These are phyloP conservation scores for Lasius fuliginosus DNA, from an alignment of 2,888 invertebrate genomes.

Conservation along the genomic window DNA sequence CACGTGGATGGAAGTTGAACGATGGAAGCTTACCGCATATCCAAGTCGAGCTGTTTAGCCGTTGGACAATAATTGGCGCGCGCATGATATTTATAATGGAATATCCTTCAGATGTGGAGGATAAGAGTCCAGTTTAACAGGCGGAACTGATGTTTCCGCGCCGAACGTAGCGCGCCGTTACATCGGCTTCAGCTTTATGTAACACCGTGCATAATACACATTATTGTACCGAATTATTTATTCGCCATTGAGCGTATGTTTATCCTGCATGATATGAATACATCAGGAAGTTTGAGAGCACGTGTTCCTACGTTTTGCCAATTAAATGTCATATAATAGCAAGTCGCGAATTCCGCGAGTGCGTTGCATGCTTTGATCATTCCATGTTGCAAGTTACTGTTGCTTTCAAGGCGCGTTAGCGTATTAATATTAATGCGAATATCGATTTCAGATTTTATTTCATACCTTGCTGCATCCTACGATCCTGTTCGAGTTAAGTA, in stretches of 20 bases:
- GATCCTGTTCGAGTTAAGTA: background rate
- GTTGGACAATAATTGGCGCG: conserved; percentile 42
- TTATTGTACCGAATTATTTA: conserved; percentile 48
- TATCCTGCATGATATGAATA: conserved; percentile 25
- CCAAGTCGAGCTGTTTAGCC: conserved; percentile 17
- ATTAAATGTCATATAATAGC: conserved; percentile 43
- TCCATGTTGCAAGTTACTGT: background rate
- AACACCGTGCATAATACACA: conserved; percentile 33
- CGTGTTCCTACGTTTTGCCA: conserved; percentile 21
- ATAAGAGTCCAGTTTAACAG: conserved; percentile 52
- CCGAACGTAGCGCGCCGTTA: conserved; percentile 26
- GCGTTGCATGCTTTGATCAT: conserved; percentile 55
- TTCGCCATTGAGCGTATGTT: conserved; percentile 35
- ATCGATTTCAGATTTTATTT: conserved; percentile 23
- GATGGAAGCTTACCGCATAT: conserved; percentile 27
- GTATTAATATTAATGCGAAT: conserved; percentile 12
- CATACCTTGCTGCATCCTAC: background rate
- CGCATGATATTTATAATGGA: conserved; percentile 49
- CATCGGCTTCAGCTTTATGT: conserved; percentile 39
- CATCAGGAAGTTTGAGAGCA: conserved; percentile 34
- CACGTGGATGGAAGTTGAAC: background rate
- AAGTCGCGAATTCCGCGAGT: conserved; percentile 52
- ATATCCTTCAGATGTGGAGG: conserved; percentile 42
- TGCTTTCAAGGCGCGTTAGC: background rate
- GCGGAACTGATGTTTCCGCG: conserved; percentile 55